phyloP scores from a whole-genome alignment of 2,888 invertebrate species.

The Petrolisthes cinctipes region DNA sequence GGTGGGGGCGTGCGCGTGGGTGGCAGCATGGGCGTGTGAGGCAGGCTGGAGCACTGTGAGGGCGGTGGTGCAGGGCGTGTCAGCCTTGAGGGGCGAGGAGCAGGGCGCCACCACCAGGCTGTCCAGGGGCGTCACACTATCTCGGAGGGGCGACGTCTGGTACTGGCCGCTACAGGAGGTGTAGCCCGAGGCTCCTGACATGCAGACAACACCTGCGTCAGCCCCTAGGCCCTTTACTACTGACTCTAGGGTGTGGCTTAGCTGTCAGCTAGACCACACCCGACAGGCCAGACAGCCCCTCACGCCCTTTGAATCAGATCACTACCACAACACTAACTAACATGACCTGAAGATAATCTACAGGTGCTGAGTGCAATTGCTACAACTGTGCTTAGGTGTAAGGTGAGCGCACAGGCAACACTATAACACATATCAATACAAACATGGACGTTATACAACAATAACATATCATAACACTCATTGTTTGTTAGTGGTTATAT shows the following conservation, averaged over 20 bases:
- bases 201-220: neutral
- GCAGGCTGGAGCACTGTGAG: constrained; percentile 57
- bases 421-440: no score
- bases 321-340: no score
- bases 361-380: no score
- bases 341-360: no score
- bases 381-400: no score
- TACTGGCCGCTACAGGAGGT: constrained; percentile 20
- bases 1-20: constrained; percentile 46
- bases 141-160: constrained; percentile 7
- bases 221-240: neutral
- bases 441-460: no score
- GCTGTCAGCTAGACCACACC: no score
- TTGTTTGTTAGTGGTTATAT: no score
- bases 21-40: constrained; percentile 57
- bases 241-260: neutral
- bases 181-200: neutral
- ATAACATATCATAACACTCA: no score
- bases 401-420: no score
- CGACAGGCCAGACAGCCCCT: no score
- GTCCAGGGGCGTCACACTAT: constrained; percentile 48
- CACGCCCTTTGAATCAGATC: no score
- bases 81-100: constrained; percentile 58
- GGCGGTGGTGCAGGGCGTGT: constrained; percentile 57
- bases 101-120: constrained; percentile 57